Percentiles rank a stretch among this genome's conserved stretches.
These are phyloP conservation scores for Caenorhabditis briggsae DNA, from an alignment of 1,140 invertebrate genomes.

Conservation along the genomic window DNA sequence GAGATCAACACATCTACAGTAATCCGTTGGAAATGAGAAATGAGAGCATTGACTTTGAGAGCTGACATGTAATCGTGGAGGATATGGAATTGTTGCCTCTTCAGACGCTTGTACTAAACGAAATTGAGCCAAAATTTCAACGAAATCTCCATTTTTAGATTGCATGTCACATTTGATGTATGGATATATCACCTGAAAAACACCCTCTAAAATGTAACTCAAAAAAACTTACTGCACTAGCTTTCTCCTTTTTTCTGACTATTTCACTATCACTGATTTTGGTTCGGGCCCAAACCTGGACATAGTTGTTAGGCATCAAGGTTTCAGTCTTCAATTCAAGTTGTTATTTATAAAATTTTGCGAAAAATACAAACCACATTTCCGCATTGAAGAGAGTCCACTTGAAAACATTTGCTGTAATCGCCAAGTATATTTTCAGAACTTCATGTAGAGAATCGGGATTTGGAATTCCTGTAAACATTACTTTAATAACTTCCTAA, in stretches of 20 bases:
- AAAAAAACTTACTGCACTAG: not conserved
- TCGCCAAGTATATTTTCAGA: not conserved
- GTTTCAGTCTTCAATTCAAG: not conserved
- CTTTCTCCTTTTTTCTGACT: conserved; percentile 1
- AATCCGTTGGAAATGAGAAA: conserved; percentile 5
- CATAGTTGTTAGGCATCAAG: conserved; percentile 25
- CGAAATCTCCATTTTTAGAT: not conserved
- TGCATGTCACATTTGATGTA: not conserved
- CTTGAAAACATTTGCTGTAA: not conserved
- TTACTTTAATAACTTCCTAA: not conserved
- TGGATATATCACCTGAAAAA: not conserved
- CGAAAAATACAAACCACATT: conserved; percentile 4
- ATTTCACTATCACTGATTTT: conserved; percentile 43
- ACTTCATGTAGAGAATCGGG: not conserved
- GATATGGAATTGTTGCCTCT: not conserved
- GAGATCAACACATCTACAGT: conserved; percentile 23
- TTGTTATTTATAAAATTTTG: not conserved
- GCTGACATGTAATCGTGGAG: not conserved
- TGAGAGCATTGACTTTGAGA: not conserved
- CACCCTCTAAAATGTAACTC: not conserved
- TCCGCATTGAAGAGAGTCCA: not conserved
- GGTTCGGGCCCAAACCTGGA: conserved; percentile 10
- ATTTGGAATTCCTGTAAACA: not conserved
- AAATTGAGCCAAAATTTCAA: not conserved
- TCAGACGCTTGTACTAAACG: not conserved